Conservation (phyloP, 37 sponge, comb jelly and placozoan species). For the Crambe crambe region DNA sequence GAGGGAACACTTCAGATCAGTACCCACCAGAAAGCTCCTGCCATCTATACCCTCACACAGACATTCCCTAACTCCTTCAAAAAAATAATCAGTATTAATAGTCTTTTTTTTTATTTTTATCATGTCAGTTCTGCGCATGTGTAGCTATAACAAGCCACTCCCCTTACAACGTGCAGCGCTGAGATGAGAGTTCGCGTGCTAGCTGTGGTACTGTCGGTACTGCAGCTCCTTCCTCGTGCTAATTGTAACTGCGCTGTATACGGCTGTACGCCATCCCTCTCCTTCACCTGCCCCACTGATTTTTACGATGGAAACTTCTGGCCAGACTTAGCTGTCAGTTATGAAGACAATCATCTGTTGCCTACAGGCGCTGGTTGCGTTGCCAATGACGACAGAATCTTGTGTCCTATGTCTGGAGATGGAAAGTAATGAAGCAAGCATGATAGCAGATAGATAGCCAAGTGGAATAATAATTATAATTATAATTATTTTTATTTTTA, state of each 20-base stretch:
- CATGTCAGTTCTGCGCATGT: neutral
- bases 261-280: constrained; percentile 12
- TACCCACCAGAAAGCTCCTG: constrained; percentile 38
- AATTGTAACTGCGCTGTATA: constrained; percentile 13
- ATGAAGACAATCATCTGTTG: neutral
- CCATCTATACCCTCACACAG: constrained; percentile 26
- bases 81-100: too few relatives aligned
- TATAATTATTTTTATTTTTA: neutral
- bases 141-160: too few relatives aligned
- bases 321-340: constrained; percentile 5
- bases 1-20: constrained; percentile 41
- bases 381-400: constrained; percentile 24
- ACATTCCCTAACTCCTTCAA: neutral
- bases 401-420: constrained; percentile 18
- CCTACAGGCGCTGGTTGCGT: constrained; percentile 27
- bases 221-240: neutral
- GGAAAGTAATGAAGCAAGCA: neutral
- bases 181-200: too few relatives aligned
- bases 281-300: neutral
- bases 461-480: neutral
- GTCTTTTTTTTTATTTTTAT: neutral
- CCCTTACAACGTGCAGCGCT: too few relatives aligned
- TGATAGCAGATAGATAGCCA: neutral
- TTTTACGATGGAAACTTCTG: neutral
- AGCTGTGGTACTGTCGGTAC: neutral